These are phyloP conservation scores for Ptilonorhynchus violaceus DNA, from an alignment of 2,113 vertebrate genomes.

Conservation along the genomic window DNA sequence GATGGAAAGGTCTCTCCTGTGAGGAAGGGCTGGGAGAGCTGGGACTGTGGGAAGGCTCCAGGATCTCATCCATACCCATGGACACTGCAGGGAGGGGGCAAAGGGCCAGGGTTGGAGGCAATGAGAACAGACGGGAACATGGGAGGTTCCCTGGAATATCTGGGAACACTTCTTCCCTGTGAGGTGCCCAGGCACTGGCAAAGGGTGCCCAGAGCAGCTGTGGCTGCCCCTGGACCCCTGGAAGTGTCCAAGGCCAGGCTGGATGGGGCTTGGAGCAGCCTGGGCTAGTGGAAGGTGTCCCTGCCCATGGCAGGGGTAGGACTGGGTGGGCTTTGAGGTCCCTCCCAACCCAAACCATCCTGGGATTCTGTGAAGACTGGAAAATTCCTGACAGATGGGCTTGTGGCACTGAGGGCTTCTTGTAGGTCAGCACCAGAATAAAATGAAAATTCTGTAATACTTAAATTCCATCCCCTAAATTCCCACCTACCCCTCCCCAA, in stretches of 20 bases:
- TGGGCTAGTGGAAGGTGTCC: neutral
- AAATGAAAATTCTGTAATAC: neutral
- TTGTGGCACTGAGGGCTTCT: neutral
- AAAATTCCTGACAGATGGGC: neutral
- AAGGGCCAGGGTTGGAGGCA: neutral
- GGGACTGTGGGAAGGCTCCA: neutral
- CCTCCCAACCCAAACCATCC: neutral
- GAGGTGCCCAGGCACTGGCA: neutral
- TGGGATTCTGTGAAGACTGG: neutral
- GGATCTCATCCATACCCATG: neutral
- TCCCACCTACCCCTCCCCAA: neutral
- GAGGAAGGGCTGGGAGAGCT: neutral
- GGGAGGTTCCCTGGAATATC: neutral
- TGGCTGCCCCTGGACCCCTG: neutral
- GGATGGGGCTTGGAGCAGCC: neutral
- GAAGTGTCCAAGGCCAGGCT: neutral
- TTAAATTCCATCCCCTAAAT: neutral
- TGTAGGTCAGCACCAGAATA: neutral
- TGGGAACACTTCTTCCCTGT: neutral
- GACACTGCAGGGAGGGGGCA: neutral
- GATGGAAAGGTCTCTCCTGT: neutral
- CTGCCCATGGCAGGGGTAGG: neutral
- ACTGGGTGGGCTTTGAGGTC: rapidly evolving
- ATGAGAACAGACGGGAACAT: neutral
- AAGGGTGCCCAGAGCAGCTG: neutral